Evolutionary conservation across 1,140 invertebrate species (phyloP).

Genomic region (Anastrepha obliqua): DNA sequence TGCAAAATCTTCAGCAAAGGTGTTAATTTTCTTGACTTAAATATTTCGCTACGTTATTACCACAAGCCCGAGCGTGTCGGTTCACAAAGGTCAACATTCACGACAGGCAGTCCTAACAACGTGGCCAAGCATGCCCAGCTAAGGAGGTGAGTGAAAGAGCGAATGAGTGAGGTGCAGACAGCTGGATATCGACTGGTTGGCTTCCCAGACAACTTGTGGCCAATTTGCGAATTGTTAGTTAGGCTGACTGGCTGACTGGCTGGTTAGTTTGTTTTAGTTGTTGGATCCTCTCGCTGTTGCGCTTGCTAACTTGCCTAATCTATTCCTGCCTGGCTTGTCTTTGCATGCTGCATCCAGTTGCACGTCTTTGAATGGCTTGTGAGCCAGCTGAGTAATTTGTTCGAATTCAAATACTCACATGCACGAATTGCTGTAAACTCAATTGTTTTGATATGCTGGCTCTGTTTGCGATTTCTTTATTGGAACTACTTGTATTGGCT

Average conservation of each 20-base stretch:
- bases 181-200: background rate
- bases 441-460: conserved; percentile 39
- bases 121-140: background rate
- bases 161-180: conserved; percentile 24
- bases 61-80: conserved; percentile 58
- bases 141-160: background rate
- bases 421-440: conserved; percentile 39
- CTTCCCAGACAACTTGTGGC: conserved; percentile 29
- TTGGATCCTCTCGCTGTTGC: background rate
- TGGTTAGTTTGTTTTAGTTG: background rate
- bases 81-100: conserved; percentile 55
- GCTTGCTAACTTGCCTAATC: background rate
- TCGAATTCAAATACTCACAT: conserved; percentile 40
- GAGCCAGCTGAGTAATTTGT: conserved; percentile 46
- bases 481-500: conserved; percentile 22
- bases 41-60: conserved; percentile 60
- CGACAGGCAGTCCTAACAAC: conserved; percentile 29
- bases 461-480: background rate
- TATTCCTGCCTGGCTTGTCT: background rate
- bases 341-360: background rate
- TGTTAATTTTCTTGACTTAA: conserved; percentile 62
- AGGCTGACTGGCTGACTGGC: background rate
- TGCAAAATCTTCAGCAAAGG: conserved; percentile 58
- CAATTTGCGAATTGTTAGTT: conserved; percentile 33
- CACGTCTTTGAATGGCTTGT: conserved; percentile 4